Base-by-base conservation (phyloP, 2,888 invertebrate species). In the Reticulitermes lucifugus region DNA sequence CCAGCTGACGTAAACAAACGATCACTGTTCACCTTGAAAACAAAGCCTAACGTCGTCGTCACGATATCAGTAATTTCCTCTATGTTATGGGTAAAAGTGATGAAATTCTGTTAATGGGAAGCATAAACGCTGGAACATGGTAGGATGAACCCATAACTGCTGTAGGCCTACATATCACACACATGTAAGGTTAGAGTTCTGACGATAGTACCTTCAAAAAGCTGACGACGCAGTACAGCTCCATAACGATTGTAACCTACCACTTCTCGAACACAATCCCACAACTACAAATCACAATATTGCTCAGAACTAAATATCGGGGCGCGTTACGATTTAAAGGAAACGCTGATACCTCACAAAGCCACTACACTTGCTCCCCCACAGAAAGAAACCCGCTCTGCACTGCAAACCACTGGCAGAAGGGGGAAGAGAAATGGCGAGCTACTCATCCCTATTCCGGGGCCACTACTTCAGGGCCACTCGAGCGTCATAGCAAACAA, bases 371-470 rank as follows among this genome's bases (percentile, higher is more conserved):
- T 41, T 18, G 12, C 12, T 6, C 22, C 21, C 9, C 3, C 46
- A n/a, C 51, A 46, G 10, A 77, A 77, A 46, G 46, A 77, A 41
- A 77, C 77, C 46, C 4, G n/a, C 51, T 77, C 46, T 43, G n/a
- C 29, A 22, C 25, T 51, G 51, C 83, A 81, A 80, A 46, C 85
- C 75, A 80, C 80, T 73, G 85, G 86, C 85, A 85, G 85, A 85
- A 85, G 84, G 80, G 83, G 59, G 80, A 81, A 85, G 46, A 71
- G 59, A 83, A 83, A 85, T 77, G 70, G 83, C 65, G 55, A 85
- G 65, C 85, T 84, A 75, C 60, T 79, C 83, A 86, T 79, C 83
- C 86, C 83, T 77, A 83, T 79, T 85, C 41, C 84, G 85, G 86
- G 86, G 86, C 86, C 86, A 55, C 59, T 14, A 81, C 73, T 77